A percentile compares a stretch with the other conserved stretches of the same genome.
These are phyloP conservation scores for Neodiprion virginianus DNA, from an alignment of 1,140 invertebrate genomes.

Conservation along the genomic window DNA sequence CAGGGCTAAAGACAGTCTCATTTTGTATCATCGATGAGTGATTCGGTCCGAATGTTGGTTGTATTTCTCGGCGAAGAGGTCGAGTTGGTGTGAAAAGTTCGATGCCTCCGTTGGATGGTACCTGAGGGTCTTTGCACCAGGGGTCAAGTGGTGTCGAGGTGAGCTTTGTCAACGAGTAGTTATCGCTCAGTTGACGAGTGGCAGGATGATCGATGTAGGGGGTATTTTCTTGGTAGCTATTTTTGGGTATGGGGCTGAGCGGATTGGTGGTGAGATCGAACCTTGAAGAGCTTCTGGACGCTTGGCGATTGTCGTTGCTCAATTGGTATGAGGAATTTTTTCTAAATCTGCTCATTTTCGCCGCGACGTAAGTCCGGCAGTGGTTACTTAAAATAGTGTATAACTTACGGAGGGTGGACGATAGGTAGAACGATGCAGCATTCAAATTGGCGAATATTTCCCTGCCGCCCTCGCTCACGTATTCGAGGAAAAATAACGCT, in stretches of 20 bases:
- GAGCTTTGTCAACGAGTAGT: conserved; percentile 21
- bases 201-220: neutral
- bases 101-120: conserved; percentile 10
- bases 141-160: conserved; percentile 45
- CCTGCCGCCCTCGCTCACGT: conserved; percentile 29
- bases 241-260: conserved; percentile 38
- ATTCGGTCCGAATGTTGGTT: conserved; percentile 25
- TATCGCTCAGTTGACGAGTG: neutral
- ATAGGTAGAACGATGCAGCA: conserved; percentile 15
- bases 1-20: conserved; percentile 34
- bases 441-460: conserved; percentile 31
- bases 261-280: conserved; percentile 27
- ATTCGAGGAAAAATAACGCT: conserved; percentile 35
- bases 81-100: neutral
- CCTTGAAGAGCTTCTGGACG: conserved; percentile 23
- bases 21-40: conserved; percentile 30
- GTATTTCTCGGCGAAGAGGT: conserved; percentile 12
- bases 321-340: conserved; percentile 44
- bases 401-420: conserved; percentile 17
- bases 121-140: conserved; percentile 26
- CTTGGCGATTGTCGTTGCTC: conserved; percentile 29
- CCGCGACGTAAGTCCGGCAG: conserved; percentile 25
- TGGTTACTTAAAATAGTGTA: conserved; percentile 15
- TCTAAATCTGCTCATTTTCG: conserved; percentile 16
- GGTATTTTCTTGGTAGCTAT: conserved; percentile 24